Evolutionary conservation across 2,113 vertebrate genomes (phyloP), one percentile per base, ranked within the genome.

Genomic region (Alligator sinensis): DNA sequence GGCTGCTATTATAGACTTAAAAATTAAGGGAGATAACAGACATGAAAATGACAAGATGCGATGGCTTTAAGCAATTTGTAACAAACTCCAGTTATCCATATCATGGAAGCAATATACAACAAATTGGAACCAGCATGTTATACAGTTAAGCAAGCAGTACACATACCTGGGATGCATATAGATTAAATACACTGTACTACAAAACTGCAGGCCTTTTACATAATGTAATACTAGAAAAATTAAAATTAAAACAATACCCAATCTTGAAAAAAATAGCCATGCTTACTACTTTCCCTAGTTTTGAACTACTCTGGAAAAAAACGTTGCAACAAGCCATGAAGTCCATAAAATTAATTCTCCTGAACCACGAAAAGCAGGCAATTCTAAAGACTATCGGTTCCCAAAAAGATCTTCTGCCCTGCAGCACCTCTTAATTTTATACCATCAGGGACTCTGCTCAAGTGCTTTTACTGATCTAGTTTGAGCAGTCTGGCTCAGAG

Each of bases 311-410:
- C 86, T 93, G 90, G 94, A 94, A 95, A 94, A 74, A 94, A 96
- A 89, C 78, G 86, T 70, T 75, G 87, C 89, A 93, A 90, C 83
- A 78, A 88, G 92, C 83, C 91, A 94, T 90, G 91, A 88, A 94
- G 84, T 75, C 90, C 77, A 68, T 96, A 96, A 96, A 97, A 96
- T 91, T 81, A 94, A 88, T 94, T 22, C 95, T 97, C 95, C 96
- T 95, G 94, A 96, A 90, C 63, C 77, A 86, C 84, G 61, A 81
- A 89, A 77, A 81, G 38, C 74, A 94, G 94, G 85, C 80, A 19
- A 82, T 96, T 96, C 94, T 96, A 97, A 94, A 90, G 94, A 82
- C 84, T 90, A n/a, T 72, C 60, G 85, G 82, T 95, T 95, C 91
- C 86, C 90, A 94, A 86, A 94, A 94, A 96, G 92, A 95, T 87